phyloP scores from a whole-genome alignment of 1,140 invertebrate species.

The Drosophila setifemur region DNA sequence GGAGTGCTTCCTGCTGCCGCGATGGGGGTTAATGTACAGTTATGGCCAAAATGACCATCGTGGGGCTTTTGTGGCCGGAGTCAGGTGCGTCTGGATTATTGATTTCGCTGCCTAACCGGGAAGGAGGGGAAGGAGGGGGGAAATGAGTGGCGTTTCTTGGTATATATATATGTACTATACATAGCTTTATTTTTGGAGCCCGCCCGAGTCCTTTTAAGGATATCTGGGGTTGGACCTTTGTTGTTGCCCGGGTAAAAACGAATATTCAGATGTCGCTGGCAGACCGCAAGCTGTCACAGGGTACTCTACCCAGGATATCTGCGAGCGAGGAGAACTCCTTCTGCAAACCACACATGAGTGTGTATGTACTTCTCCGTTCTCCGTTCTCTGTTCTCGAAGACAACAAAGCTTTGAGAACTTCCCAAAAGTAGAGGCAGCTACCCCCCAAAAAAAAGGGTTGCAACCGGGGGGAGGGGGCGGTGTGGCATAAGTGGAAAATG shows the following conservation, averaged over 20 bases:
- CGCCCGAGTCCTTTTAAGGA: too few species aligned
- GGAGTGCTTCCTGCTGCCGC: conserved; percentile 9
- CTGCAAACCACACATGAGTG: neutral
- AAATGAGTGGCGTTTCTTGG: too few species aligned
- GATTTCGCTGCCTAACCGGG: conserved; percentile 10
- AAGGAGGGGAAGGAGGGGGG: too few species aligned
- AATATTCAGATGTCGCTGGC: conserved; percentile 74
- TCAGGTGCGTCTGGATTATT: conserved; percentile 38
- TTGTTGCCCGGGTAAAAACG: too few species aligned
- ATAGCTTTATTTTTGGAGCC: neutral
- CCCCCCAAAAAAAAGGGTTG: conserved; percentile 25
- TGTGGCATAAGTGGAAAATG: conserved; percentile 17
- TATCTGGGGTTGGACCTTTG: conserved; percentile 17
- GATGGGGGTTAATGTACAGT: conserved; percentile 44
- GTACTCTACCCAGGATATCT: conserved; percentile 44
- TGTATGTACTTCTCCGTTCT: neutral
- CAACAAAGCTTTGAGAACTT: conserved; percentile 76
- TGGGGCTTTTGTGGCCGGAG: neutral
- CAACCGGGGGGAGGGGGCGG: neutral
- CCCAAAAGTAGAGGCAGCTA: conserved; percentile 63
- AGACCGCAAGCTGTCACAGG: conserved; percentile 79
- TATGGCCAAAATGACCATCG: conserved; percentile 45
- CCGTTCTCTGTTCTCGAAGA: conserved; percentile 7
- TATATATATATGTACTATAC: neutral
- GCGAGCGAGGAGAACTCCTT: conserved; percentile 10